phyloP scores from a whole-genome alignment of 2,797 vertebrate genomes.

The Sparidentex hasta region DNA sequence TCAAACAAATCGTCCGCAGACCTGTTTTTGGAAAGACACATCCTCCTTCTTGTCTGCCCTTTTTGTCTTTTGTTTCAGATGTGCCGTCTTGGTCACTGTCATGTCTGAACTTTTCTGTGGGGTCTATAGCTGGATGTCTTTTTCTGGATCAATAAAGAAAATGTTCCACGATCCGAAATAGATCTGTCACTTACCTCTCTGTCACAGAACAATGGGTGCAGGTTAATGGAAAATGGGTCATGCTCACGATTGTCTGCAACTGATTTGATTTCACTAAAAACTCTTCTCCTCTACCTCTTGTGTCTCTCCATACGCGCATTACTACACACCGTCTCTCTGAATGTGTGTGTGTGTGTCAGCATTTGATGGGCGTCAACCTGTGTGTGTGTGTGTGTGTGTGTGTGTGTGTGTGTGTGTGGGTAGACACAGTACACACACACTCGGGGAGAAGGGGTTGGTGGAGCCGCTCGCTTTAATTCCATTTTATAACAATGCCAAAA shows the following conservation, averaged over 20 bases:
- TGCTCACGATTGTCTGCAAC: slow-evolving; percentile 21
- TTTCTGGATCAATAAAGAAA: background rate
- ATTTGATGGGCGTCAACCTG: slow-evolving; percentile 30
- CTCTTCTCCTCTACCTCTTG: background rate
- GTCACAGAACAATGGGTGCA: slow-evolving; percentile 34
- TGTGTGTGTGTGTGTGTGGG: background rate
- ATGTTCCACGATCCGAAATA: slow-evolving; percentile 24
- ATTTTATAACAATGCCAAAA: slow-evolving; percentile 82
- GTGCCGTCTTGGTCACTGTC: slow-evolving; percentile 11
- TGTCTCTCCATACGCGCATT: background rate
- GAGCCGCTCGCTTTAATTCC: slow-evolving; percentile 76
- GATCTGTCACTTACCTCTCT: slow-evolving; percentile 32
- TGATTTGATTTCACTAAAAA: slow-evolving; percentile 22
- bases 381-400: slow-evolving; percentile 13
- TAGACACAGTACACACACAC: slow-evolving; percentile 7
- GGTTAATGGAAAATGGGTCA: slow-evolving; percentile 58
- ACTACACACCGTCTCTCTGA: background rate
- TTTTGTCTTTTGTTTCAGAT: background rate
- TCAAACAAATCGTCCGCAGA: background rate
- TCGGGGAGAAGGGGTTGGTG: slow-evolving; percentile 26
- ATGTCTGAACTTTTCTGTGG: slow-evolving; percentile 26
- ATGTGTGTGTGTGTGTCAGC: slow-evolving; percentile 17
- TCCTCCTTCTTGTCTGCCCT: background rate
- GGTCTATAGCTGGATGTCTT: background rate
- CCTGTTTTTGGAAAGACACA: background rate